Evolutionary conservation across 2,888 invertebrate genomes (phyloP).

Genomic region (Caenorhabditis sp.): DNA sequence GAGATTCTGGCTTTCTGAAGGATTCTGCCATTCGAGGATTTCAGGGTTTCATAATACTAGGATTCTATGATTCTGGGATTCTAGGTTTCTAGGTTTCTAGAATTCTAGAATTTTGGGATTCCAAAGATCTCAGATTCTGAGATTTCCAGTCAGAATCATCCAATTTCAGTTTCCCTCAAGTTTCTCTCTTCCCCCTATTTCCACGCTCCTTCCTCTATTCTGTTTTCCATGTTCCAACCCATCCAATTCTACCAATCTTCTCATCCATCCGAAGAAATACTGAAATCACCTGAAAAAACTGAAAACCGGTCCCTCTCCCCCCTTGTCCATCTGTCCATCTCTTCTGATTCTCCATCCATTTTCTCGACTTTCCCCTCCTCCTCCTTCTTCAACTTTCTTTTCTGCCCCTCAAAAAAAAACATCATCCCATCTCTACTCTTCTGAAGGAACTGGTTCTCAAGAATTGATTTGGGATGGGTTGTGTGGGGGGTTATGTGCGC

Average conservation of each 20-base stretch:
- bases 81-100: not conserved
- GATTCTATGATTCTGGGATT: not conserved
- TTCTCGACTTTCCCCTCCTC: slow-evolving; percentile 7
- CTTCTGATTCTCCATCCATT: slow-evolving; percentile 15
- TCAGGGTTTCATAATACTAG: not conserved
- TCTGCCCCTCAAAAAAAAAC: slow-evolving; percentile 13
- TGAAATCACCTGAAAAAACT: slow-evolving; percentile 13
- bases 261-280: not conserved
- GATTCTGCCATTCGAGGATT: not conserved
- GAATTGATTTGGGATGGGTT: slow-evolving; percentile 24
- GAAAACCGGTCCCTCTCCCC: slow-evolving; percentile 10
- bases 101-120: not conserved
- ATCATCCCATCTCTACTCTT: slow-evolving; percentile 41
- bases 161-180: not conserved
- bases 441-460: slow-evolving; percentile 33
- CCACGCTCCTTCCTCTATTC: not conserved
- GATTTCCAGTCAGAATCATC: not conserved
- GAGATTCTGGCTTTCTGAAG: not conserved
- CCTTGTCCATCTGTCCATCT: not conserved
- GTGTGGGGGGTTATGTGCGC: not conserved
- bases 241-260: not conserved
- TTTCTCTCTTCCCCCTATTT: not conserved
- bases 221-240: not conserved
- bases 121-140: not conserved
- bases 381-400: not conserved